Evolutionary conservation across 2,888 invertebrate species (phyloP).

Genomic region (Crepidodera aurea): DNA sequence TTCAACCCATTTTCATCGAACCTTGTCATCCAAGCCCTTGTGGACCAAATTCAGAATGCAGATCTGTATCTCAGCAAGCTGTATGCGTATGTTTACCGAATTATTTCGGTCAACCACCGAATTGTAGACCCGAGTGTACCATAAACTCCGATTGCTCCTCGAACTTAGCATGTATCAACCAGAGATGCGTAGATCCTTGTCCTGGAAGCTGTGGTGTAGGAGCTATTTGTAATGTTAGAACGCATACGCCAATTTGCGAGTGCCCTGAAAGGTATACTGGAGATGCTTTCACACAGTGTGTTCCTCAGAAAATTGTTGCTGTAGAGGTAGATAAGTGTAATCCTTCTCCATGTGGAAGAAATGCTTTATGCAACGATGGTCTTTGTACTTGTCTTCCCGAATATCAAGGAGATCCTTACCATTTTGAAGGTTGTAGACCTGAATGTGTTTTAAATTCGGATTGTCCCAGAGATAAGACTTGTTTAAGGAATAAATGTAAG

Average conservation of each 20-base stretch:
- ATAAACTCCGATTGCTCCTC: constrained; percentile 70
- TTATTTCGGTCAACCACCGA: constrained; percentile 71
- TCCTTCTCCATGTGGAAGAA: constrained; percentile 81
- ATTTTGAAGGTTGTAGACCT: constrained; percentile 72
- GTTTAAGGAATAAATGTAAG: constrained; percentile 76
- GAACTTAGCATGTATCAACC: constrained; percentile 66
- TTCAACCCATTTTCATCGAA: constrained; percentile 58
- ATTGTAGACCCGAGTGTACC: constrained; percentile 73
- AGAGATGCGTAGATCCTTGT: constrained; percentile 69
- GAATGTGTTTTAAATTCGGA: constrained; percentile 78
- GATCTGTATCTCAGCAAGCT: constrained; percentile 66
- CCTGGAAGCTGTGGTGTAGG: constrained; percentile 71
- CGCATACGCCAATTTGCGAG: constrained; percentile 74
- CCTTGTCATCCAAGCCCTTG: constrained; percentile 81
- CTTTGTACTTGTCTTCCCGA: constrained; percentile 75
- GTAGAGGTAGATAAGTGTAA: constrained; percentile 65
- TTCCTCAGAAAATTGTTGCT: constrained; percentile 55
- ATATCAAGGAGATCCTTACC: constrained; percentile 74
- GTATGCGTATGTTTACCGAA: constrained; percentile 69
- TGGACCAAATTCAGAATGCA: constrained; percentile 81
- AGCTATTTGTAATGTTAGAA: constrained; percentile 71
- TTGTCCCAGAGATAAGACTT: constrained; percentile 74
- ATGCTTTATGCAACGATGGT: constrained; percentile 71
- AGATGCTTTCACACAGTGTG: constrained; percentile 69
- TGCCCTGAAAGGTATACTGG: constrained; percentile 70